A percentile compares a stretch with the other conserved stretches of the same genome.
phyloP scores from a whole-genome alignment of 2,113 vertebrate species.

The Odontesthes bonariensis region DNA sequence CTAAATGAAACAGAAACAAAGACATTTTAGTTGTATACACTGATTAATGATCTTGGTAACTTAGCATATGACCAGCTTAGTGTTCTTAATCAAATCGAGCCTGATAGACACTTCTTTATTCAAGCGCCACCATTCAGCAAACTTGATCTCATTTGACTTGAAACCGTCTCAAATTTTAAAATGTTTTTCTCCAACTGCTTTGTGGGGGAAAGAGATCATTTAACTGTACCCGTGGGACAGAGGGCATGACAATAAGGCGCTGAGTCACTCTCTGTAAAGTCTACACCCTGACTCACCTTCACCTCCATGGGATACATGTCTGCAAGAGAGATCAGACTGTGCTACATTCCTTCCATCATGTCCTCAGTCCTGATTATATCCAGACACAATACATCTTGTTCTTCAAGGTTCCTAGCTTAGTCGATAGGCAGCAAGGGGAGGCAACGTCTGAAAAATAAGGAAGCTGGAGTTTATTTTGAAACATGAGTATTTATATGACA shows the following conservation, averaged over 20 bases:
- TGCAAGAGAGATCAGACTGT: conserved; percentile 73
- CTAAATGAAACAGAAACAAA: neutral
- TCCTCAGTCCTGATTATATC: conserved; percentile 76
- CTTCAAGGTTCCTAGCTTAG: conserved; percentile 52
- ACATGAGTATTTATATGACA: neutral
- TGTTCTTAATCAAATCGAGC: neutral
- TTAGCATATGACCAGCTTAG: neutral
- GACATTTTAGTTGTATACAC: no score
- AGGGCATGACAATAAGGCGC: conserved; percentile 34
- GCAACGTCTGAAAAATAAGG: conserved; percentile 12
- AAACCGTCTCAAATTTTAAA: conserved; percentile 23
- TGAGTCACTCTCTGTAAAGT: conserved; percentile 47
- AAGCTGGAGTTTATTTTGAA: neutral
- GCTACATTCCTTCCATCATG: conserved; percentile 73
- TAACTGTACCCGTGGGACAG: conserved; percentile 41
- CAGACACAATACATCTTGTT: conserved; percentile 78
- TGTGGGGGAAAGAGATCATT: conserved; percentile 27
- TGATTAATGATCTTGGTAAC: neutral
- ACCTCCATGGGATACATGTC: conserved; percentile 50
- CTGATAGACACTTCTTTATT: neutral
- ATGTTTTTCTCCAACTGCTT: conserved; percentile 29
- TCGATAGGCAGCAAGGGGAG: conserved; percentile 28
- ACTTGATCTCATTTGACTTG: conserved; percentile 23
- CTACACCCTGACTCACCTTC: conserved; percentile 13
- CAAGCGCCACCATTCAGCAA: neutral